Conservation (phyloP, 2,888 invertebrate species). For the Dichetophora obliterata region DNA sequence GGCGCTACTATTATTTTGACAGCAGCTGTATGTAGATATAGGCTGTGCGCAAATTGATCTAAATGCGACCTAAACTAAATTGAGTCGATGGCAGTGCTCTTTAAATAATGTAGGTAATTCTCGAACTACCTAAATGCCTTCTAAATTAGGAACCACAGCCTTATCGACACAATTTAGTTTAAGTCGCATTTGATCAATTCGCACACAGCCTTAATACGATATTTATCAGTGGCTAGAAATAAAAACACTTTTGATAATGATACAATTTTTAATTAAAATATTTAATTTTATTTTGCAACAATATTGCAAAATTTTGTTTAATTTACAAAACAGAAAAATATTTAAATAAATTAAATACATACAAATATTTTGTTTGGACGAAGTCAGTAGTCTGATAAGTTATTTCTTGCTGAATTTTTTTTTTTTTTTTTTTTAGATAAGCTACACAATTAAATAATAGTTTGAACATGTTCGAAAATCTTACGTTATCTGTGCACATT, state of each 20-base stretch:
- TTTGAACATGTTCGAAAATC: neutral
- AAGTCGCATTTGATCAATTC: neutral
- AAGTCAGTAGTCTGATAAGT: conserved; percentile 20
- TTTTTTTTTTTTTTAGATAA: neutral
- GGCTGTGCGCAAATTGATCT: too few species aligned
- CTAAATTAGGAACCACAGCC: too few species aligned
- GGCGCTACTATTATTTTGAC: too few species aligned
- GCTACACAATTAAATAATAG: neutral
- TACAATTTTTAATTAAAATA: neutral
- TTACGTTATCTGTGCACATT: neutral
- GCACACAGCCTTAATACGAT: neutral
- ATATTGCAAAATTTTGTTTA: too few species aligned
- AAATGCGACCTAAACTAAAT: too few species aligned
- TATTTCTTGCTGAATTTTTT: neutral
- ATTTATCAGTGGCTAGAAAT: neutral
- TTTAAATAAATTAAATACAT: neutral
- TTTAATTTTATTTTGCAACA: too few species aligned
- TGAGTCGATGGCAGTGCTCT: too few species aligned
- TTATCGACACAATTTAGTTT: too few species aligned
- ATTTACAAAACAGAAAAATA: neutral
- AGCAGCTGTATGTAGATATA: too few species aligned
- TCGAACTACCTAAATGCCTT: too few species aligned
- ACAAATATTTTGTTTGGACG: conserved; percentile 23
- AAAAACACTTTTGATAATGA: neutral
- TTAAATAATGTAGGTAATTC: too few species aligned